These are phyloP conservation scores for Pipistrellus pygmaeus DNA, from an alignment of 2,797 vertebrate species.

Conservation along the genomic window DNA sequence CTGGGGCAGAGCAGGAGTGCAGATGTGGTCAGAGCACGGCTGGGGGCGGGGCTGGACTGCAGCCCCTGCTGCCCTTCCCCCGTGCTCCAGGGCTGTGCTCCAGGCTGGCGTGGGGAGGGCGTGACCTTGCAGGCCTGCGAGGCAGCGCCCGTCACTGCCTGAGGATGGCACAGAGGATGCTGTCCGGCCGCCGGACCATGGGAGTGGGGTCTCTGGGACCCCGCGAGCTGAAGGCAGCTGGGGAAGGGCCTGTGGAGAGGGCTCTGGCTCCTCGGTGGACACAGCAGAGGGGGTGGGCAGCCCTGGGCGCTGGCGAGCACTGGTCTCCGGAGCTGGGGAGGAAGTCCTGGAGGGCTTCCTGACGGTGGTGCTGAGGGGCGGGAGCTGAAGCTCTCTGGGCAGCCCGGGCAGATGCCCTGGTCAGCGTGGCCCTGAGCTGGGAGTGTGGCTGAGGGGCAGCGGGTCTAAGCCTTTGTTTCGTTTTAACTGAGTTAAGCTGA, in stretches of 20 bases:
- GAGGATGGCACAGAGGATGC: rapidly evolving
- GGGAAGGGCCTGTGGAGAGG: not conserved
- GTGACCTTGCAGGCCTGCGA: not conserved
- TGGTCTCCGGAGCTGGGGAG: rapidly evolving
- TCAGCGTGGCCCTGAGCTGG: no score
- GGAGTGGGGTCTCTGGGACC: rapidly evolving
- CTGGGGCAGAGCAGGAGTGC: not conserved
- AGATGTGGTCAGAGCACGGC: rapidly evolving
- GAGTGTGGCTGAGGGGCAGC: no score
- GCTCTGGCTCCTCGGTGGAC: rapidly evolving
- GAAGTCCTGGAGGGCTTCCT: not conserved
- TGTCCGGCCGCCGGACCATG: no score
- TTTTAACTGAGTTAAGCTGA: no score
- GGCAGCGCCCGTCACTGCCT: not conserved
- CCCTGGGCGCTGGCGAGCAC: not conserved
- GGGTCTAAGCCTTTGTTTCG: no score
- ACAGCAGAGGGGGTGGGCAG: not conserved
- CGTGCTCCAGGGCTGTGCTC: no score
- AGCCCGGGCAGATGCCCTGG: rapidly evolving
- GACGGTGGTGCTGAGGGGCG: no score
- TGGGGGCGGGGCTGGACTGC: not conserved
- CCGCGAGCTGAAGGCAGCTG: rapidly evolving
- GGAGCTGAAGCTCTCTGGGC: no score
- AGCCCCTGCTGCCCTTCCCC: no score
- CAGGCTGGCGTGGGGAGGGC: not conserved